Evolutionary conservation across 2,888 invertebrate genomes (phyloP).

Genomic region (Cosmopolites sordidus): DNA sequence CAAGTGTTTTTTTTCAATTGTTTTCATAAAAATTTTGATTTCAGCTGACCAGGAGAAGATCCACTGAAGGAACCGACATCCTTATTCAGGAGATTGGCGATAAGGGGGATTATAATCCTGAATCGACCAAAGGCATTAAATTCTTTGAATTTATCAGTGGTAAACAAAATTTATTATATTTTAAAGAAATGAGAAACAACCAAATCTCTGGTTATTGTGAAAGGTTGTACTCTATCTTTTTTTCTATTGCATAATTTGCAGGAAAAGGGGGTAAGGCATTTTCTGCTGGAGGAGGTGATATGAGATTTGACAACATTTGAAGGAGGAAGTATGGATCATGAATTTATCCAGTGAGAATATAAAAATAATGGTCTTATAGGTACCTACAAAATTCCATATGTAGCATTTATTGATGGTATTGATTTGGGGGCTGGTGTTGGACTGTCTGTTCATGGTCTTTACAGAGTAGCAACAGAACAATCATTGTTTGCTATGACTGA

Average conservation of each 20-base stretch:
- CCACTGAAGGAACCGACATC: slow-evolving; percentile 39
- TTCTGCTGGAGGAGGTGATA: slow-evolving; percentile 97
- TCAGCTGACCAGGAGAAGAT: slow-evolving; percentile 15
- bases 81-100: slow-evolving; percentile 40
- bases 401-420: slow-evolving; percentile 91
- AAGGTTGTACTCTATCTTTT: slow-evolving; percentile 34
- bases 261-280: slow-evolving; percentile 78
- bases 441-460: slow-evolving; percentile 88
- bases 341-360: slow-evolving; percentile 86
- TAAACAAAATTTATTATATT: slow-evolving; percentile 57
- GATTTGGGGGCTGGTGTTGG: slow-evolving; percentile 99
- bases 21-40: slow-evolving; percentile 2
- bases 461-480: slow-evolving; percentile 89
- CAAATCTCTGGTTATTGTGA: slow-evolving; percentile 53
- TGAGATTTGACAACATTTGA: slow-evolving; percentile 64
- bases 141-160: slow-evolving; percentile 72
- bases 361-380: slow-evolving; percentile 83
- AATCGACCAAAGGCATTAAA: slow-evolving; percentile 75
- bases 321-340: slow-evolving; percentile 55
- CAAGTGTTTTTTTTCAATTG: background rate
- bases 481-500: slow-evolving; percentile 98
- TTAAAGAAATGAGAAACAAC: slow-evolving; percentile 60
- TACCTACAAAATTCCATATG: slow-evolving; percentile 81
- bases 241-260: slow-evolving; percentile 35
- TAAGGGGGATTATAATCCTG: slow-evolving; percentile 63